A percentile compares a stretch with the other conserved stretches of the same genome.
These are phyloP conservation scores for Periphyllus acericola DNA, from an alignment of 2,888 invertebrate species.

Conservation along the genomic window DNA sequence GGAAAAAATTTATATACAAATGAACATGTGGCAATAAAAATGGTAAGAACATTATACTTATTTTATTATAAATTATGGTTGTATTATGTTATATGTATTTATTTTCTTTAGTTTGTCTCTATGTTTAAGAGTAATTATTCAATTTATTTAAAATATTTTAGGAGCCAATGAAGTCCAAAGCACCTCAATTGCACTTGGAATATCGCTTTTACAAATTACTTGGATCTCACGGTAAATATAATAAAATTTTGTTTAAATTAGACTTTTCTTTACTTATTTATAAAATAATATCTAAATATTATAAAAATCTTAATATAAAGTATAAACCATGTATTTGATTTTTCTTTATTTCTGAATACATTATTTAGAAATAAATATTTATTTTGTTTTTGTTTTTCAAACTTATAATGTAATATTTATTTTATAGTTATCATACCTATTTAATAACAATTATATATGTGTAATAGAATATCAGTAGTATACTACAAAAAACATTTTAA, in stretches of 20 bases:
- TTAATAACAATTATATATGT: no score
- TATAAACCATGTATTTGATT: no score
- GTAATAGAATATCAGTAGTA: no score
- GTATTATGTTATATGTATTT: background rate
- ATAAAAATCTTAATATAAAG: background rate
- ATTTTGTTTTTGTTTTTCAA: no score
- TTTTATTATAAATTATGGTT: background rate
- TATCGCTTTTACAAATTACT: constrained; percentile 99
- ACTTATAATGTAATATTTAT: no score
- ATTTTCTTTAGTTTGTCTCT: background rate
- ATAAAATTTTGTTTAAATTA: constrained; percentile 64
- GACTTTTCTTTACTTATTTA: constrained; percentile 60
- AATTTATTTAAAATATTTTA: constrained; percentile 66
- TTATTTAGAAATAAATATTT: no score
- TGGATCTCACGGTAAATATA: constrained; percentile 89
- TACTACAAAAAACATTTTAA: no score
- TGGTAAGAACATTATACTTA: constrained; percentile 72
- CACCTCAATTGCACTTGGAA: constrained; percentile 99
- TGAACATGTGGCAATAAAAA: constrained; percentile 99
- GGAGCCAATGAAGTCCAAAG: constrained; percentile 99
- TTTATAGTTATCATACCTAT: no score
- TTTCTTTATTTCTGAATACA: no score
- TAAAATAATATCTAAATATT: background rate
- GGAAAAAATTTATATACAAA: constrained; percentile 99
- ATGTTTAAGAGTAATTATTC: constrained; percentile 3